phyloP scores from a whole-genome alignment of 92 coral and sea anemone species.

The Porites evermanni region DNA sequence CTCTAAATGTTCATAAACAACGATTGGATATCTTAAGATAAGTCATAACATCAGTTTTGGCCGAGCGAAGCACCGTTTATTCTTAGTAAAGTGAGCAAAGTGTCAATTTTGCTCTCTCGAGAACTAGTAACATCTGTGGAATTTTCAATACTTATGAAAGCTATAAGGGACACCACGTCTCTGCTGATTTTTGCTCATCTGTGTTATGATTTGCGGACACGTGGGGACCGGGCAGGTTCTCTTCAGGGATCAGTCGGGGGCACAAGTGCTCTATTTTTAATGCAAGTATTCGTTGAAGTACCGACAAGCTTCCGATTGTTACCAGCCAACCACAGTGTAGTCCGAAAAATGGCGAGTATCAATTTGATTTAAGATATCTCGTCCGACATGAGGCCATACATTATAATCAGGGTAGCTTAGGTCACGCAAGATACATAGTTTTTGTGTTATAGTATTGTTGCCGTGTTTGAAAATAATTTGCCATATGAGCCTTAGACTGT shows the following conservation, averaged over 20 bases:
- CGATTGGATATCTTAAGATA: neutral
- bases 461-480: no score
- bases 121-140: neutral
- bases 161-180: neutral
- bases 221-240: slow-evolving; percentile 16
- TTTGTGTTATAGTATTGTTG: no score
- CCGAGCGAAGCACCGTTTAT: neutral
- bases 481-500: no score
- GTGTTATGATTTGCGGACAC: slow-evolving; percentile 2
- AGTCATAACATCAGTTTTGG: neutral
- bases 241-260: neutral
- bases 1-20: slow-evolving; percentile 11
- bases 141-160: neutral
- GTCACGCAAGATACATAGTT: no score
- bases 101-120: neutral
- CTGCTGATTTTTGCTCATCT: neutral
- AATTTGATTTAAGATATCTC: no score
- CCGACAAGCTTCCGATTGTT: neutral
- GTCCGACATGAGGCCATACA: no score
- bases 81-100: neutral
- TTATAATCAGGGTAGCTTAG: no score
- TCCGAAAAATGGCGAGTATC: no score
- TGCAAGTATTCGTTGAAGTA: neutral
- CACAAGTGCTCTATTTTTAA: neutral
- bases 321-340: neutral